Percentiles rank a stretch among this genome's conserved stretches.
Conservation (phyloP, 1,140 invertebrate species). For the Battus philenor region DNA sequence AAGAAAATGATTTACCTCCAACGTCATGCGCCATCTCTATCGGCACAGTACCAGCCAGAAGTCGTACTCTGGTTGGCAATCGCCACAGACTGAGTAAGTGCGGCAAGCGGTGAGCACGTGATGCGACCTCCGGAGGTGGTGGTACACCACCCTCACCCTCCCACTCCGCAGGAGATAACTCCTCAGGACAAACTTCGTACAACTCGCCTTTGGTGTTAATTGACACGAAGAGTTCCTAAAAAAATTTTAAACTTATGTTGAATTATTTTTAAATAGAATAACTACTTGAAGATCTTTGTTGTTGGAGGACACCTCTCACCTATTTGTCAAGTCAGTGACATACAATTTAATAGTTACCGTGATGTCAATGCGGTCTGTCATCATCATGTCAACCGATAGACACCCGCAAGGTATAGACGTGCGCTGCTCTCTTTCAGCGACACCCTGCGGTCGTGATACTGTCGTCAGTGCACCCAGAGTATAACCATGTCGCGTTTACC, state of each 20-base stretch:
- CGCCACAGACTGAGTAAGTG: slow-evolving; percentile 70
- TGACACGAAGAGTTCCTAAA: slow-evolving; percentile 78
- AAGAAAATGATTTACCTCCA: slow-evolving; percentile 53
- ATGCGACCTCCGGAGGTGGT: slow-evolving; percentile 40
- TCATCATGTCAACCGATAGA: too few relatives aligned
- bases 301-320: too few relatives aligned
- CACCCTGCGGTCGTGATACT: too few relatives aligned
- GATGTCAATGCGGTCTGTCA: too few relatives aligned
- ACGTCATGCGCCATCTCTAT: slow-evolving; percentile 76
- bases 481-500: slow-evolving; percentile 20
- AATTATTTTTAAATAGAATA: too few relatives aligned
- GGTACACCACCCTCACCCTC: slow-evolving; percentile 32
- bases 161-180: slow-evolving; percentile 72
- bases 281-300: too few relatives aligned
- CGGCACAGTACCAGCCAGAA: slow-evolving; percentile 76
- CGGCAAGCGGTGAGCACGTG: slow-evolving; percentile 51
- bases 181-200: slow-evolving; percentile 75
- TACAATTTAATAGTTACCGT: too few relatives aligned
- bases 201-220: slow-evolving; percentile 78
- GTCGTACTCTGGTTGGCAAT: slow-evolving; percentile 72
- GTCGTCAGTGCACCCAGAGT: too few relatives aligned
- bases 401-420: too few relatives aligned
- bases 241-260: slow-evolving; percentile 32
- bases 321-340: too few relatives aligned
- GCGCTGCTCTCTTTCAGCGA: too few relatives aligned